Percentiles rank a stretch among this genome's conserved stretches.
These are phyloP conservation scores for Drosophila rellima DNA, from an alignment of 2,888 invertebrate species.

Conservation along the genomic window DNA sequence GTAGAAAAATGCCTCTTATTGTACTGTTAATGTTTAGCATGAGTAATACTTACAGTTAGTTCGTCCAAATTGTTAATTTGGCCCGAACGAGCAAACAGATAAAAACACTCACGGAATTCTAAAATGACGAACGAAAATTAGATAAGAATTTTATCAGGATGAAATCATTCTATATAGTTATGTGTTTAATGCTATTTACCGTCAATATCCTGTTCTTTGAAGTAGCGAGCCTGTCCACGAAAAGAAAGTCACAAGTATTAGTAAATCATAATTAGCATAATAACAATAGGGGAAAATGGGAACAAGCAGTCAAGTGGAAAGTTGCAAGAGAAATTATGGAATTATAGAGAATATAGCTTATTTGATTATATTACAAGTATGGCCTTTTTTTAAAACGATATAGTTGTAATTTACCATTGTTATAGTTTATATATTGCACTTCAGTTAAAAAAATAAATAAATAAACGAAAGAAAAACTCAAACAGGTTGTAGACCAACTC, in stretches of 20 bases:
- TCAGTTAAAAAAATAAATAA: slow-evolving; percentile 21
- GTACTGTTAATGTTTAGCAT: neutral
- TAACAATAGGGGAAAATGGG: slow-evolving; percentile 42
- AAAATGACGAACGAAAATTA: slow-evolving; percentile 54
- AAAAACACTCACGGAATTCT: slow-evolving; percentile 99
- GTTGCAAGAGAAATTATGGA: slow-evolving; percentile 23
- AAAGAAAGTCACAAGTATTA: slow-evolving; percentile 36
- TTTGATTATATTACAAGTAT: no score
- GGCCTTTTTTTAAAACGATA: accelerated
- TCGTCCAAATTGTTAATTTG: slow-evolving; percentile 96
- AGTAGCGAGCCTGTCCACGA: slow-evolving; percentile 93
- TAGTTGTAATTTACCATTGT: slow-evolving; percentile 52
- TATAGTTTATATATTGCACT: neutral
- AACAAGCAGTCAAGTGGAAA: slow-evolving; percentile 61
- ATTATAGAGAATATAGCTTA: neutral
- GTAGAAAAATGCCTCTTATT: neutral
- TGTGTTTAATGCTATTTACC: slow-evolving; percentile 88
- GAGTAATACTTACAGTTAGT: slow-evolving; percentile 87
- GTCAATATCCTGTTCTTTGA: slow-evolving; percentile 97
- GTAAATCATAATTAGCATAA: slow-evolving; percentile 37
- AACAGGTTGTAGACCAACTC: slow-evolving; percentile 60
- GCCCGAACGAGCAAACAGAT: slow-evolving; percentile 95
- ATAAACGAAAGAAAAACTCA: slow-evolving; percentile 50
- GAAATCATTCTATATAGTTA: slow-evolving; percentile 42
- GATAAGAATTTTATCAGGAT: slow-evolving; percentile 48